Conservation (phyloP, 64 coral and sea anemone genomes). For the Porites australiensis region DNA sequence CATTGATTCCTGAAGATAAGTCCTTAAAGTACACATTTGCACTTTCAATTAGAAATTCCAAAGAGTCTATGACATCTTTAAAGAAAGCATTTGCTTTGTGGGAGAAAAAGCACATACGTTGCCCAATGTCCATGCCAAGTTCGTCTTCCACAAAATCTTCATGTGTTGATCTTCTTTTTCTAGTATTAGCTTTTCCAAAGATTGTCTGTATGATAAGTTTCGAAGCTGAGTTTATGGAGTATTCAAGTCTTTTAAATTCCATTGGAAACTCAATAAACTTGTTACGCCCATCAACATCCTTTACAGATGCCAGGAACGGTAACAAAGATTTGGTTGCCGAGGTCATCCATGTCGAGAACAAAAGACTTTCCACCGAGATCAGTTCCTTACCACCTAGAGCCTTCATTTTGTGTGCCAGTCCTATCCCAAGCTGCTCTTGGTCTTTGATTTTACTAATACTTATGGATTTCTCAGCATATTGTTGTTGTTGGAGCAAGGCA, state of each 20-base stretch:
- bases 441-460: background rate
- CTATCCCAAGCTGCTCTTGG: constrained; percentile 9
- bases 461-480: constrained; percentile 1
- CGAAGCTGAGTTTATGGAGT: constrained; percentile 13
- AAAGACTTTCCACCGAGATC: constrained; percentile 5
- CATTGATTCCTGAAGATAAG: background rate
- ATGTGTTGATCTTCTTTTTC: background rate
- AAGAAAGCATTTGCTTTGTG: constrained; percentile 1
- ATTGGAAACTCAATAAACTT: constrained; percentile 33
- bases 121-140: background rate
- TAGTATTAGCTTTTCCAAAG: background rate
- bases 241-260: constrained; percentile 25
- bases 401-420: background rate
- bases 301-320: background rate
- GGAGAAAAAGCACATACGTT: constrained; percentile 26
- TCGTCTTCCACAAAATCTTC: background rate
- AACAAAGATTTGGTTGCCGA: constrained; percentile 8
- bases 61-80: background rate
- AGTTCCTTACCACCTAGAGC: background rate
- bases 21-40: background rate
- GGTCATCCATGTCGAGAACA: constrained; percentile 12
- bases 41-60: background rate
- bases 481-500: background rate
- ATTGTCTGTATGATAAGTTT: background rate
- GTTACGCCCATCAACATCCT: background rate